A percentile compares a stretch with the other conserved stretches of the same genome.
phyloP scores from a whole-genome alignment of 2,888 invertebrate genomes.

The Pristionchus entomophagus region DNA sequence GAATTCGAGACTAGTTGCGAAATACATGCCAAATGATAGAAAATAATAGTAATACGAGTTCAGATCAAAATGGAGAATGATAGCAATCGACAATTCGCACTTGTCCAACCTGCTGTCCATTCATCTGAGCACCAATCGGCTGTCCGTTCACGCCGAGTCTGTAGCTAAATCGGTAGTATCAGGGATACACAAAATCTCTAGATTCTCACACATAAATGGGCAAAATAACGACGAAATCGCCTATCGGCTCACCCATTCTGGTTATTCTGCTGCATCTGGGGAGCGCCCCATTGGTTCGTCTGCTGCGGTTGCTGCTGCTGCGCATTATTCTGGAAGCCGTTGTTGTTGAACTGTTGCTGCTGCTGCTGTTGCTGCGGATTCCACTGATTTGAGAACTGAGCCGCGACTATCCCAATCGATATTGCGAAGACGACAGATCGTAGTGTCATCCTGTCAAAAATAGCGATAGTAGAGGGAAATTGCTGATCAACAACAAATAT shows the following conservation, averaged over 20 bases:
- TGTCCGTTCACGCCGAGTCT: neutral
- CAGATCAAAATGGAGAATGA: too few relatives aligned
- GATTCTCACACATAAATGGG: neutral
- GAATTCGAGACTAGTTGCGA: too few relatives aligned
- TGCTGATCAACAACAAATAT: conserved; percentile 44
- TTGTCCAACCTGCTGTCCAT: neutral
- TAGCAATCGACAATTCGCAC: too few relatives aligned
- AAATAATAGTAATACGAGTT: too few relatives aligned
- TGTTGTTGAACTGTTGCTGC: conserved; percentile 50
- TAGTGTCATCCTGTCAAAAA: conserved; percentile 42
- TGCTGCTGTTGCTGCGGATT: conserved; percentile 29
- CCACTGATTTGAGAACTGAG: neutral
- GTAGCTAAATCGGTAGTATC: neutral
- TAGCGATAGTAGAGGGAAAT: conserved; percentile 34
- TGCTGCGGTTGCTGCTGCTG: conserved; percentile 39
- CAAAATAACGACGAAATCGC: too few relatives aligned
- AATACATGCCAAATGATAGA: too few relatives aligned
- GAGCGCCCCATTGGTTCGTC: conserved; percentile 48
- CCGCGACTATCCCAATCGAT: neutral
- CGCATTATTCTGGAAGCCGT: conserved; percentile 50
- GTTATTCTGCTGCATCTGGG: neutral
- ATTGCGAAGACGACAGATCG: neutral
- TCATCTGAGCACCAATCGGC: neutral
- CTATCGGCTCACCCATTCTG: neutral
- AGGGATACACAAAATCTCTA: neutral